A percentile compares a stretch with the other conserved stretches of the same genome.
These are phyloP conservation scores for Junco hyemalis DNA, from an alignment of 2,113 vertebrate species.

Conservation along the genomic window DNA sequence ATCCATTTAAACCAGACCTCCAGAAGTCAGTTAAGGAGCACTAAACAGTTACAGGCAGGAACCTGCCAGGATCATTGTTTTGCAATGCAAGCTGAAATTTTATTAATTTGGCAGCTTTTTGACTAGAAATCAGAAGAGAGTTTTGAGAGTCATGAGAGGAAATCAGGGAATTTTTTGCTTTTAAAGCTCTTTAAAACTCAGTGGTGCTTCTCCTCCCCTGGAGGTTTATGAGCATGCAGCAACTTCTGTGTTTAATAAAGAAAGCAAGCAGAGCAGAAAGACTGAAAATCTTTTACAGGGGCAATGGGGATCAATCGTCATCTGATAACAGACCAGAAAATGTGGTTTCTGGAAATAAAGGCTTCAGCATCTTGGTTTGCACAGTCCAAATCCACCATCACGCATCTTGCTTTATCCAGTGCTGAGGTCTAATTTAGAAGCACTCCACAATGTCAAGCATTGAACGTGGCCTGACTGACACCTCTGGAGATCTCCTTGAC, in stretches of 20 bases:
- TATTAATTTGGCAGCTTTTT: neutral
- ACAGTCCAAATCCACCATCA: neutral
- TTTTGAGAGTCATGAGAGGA: neutral
- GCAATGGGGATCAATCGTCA: neutral
- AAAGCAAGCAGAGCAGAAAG: neutral
- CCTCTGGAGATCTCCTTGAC: neutral
- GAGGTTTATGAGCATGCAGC: neutral
- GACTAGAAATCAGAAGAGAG: neutral
- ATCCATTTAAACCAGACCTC: neutral
- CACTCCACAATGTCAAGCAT: neutral
- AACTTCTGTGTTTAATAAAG: slow-evolving; percentile 14
- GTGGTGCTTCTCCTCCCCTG: neutral
- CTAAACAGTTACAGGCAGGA: neutral
- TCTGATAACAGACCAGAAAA: neutral
- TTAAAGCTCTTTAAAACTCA: slow-evolving; percentile 8
- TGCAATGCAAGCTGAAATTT: neutral
- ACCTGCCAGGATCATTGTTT: neutral
- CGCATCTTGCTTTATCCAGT: neutral
- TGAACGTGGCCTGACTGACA: neutral
- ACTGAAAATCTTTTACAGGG: neutral
- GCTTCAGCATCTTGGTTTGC: neutral
- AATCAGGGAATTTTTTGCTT: slow-evolving; percentile 5
- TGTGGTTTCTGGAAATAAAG: neutral
- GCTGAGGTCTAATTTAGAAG: neutral
- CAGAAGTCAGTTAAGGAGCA: neutral